These are phyloP conservation scores for Carlito syrichta DNA, from an alignment of 2,113 vertebrate species.

Conservation along the genomic window DNA sequence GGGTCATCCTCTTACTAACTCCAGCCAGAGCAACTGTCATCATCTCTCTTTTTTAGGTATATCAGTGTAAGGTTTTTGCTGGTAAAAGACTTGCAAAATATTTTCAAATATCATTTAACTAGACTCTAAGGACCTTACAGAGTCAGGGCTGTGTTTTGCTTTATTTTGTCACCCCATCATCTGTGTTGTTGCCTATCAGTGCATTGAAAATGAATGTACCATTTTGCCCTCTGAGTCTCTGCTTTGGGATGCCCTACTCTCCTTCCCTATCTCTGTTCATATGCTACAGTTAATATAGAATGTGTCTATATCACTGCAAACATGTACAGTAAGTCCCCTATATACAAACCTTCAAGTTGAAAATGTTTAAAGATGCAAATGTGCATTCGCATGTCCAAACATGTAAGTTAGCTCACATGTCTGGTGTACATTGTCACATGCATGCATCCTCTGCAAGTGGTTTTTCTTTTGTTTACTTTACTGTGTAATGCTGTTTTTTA, in stretches of 20 bases:
- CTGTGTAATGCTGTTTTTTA: no score
- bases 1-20: not conserved
- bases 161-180: not conserved
- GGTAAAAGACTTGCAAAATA: not conserved
- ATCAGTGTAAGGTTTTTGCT: not conserved
- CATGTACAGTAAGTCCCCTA: no score
- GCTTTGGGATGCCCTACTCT: not conserved
- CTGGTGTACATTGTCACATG: no score
- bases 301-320: not conserved
- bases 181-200: not conserved
- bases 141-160: not conserved
- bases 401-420: no score
- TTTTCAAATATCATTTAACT: not conserved
- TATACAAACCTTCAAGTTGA: no score
- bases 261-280: not conserved
- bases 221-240: not conserved
- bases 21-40: not conserved
- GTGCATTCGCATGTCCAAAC: no score
- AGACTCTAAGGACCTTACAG: not conserved
- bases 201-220: not conserved
- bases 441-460: no score
- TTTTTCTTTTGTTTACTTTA: no score
- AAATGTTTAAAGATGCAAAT: no score
- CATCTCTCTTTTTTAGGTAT: not conserved
- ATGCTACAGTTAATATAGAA: not conserved